phyloP scores from a whole-genome alignment of 1,140 invertebrate species.

The Saccostrea echinata region DNA sequence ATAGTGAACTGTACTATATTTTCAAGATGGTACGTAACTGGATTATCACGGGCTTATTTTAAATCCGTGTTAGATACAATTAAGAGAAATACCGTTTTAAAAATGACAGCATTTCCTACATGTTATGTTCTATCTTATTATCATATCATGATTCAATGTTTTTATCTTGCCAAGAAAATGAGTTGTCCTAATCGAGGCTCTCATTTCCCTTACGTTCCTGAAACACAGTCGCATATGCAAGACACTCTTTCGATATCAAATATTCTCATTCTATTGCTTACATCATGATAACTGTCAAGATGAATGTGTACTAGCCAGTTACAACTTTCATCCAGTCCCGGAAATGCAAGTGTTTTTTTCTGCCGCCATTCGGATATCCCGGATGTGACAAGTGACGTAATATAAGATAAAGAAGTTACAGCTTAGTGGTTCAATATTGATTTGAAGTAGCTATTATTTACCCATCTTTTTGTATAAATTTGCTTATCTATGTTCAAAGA shows the following conservation, averaged over 20 bases:
- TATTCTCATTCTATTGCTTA: background rate
- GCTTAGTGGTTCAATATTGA: background rate
- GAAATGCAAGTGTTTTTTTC: conserved; percentile 37
- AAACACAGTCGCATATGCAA: background rate
- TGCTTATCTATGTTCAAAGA: background rate
- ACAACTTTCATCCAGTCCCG: conserved; percentile 21
- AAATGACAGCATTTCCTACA: no score
- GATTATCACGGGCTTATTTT: no score
- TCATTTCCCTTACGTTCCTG: background rate
- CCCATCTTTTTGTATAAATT: no score
- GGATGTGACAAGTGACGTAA: conserved; percentile 38
- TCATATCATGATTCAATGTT: conserved; percentile 27
- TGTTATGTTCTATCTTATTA: background rate
- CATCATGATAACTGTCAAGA: conserved; percentile 1
- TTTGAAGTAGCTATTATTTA: background rate
- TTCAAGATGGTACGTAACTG: no score
- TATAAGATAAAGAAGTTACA: background rate
- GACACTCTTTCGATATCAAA: no score
- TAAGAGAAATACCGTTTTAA: no score
- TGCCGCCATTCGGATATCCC: conserved; percentile 31
- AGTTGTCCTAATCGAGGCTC: background rate
- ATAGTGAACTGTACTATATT: no score
- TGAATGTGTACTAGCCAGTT: background rate
- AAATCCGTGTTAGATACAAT: no score
- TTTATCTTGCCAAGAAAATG: conserved; percentile 28